Conservation (phyloP, 1,140 invertebrate genomes). For the Lethrus apterus region DNA sequence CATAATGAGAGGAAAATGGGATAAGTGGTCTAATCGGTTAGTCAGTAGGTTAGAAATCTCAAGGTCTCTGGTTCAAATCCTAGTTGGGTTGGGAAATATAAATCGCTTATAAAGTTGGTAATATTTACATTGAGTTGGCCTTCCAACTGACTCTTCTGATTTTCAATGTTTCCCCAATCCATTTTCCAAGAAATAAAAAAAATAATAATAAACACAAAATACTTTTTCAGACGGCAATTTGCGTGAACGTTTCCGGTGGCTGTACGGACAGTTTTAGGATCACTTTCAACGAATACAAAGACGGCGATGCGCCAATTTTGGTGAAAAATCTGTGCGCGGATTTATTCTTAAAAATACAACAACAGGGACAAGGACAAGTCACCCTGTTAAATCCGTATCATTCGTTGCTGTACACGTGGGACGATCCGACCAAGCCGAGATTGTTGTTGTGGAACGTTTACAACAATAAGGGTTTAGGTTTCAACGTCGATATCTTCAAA, state of each 20-base stretch:
- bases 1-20: too few species aligned
- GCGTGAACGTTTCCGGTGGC: constrained; percentile 65
- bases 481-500: constrained; percentile 60
- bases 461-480: constrained; percentile 68
- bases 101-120: too few species aligned
- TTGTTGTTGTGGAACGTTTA: constrained; percentile 77
- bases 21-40: too few species aligned
- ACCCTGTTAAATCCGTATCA: constrained; percentile 70
- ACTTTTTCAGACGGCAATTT: constrained; percentile 58
- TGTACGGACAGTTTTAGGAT: constrained; percentile 63
- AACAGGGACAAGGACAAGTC: constrained; percentile 63
- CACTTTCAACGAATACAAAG: constrained; percentile 58
- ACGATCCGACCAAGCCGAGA: constrained; percentile 67
- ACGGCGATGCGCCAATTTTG: constrained; percentile 68
- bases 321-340: constrained; percentile 77
- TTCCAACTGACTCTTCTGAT: too few species aligned
- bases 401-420: constrained; percentile 77
- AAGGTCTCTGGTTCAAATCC: too few species aligned
- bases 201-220: constrained; percentile 9
- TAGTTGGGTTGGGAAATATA: too few species aligned
- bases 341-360: constrained; percentile 73
- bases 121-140: neutral
- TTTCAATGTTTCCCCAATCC: constrained; percentile 2
- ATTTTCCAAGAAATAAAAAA: constrained; percentile 8
- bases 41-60: too few species aligned